Base-by-base conservation (phyloP, 1,140 invertebrate genomes). In the Telenomus remus region DNA sequence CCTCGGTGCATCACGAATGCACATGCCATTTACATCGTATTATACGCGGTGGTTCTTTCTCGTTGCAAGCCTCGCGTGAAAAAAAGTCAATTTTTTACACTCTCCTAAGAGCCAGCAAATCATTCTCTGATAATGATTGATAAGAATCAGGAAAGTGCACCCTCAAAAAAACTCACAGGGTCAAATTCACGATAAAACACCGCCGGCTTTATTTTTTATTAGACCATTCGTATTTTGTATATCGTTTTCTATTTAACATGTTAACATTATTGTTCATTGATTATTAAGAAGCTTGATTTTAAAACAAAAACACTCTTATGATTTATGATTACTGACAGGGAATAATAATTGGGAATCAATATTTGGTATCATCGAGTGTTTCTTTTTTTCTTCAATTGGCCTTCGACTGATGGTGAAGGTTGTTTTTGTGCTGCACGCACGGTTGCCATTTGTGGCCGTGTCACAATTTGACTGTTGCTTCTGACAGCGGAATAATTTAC, bases 401-500 rank as follows among this genome's bases (percentile, higher is more conserved):
- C 46, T 50, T 49, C 8, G 10, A 11, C 0, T 4, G n/a, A 14
- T n/a, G 9, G 0, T n/a, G 9, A 56, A 71, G 68, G 51, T 63
- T 51, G 48, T 15, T 4, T 48, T 53, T 43, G 59, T 47, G 33
- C 39, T 42, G 27, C 46, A 53, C 10, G 47, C 19, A 56, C 42
- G 10, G 48, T 34, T 19, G 19, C 43, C 39, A 54, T 64, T 63
- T 27, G 9, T 59, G 7, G 5, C 34, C 0, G 13, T 13, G 12
- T 16, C 14, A 65, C 43, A 66, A 55, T 57, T 75, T 59, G 64
- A 69, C 64, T 49, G 19, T 47, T 59, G 59, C 53, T 64, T 69
- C 53, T 75, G 72, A 68, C 71, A 69, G 59, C 16, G 15, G 19
- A 59, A 75, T 75, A 65, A 75, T 75, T 75, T 64, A 75, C 59